Evolutionary conservation across 1,140 invertebrate species (phyloP), one percentile per base, ranked within the genome.

Genomic region (Archivesica marissinica): DNA sequence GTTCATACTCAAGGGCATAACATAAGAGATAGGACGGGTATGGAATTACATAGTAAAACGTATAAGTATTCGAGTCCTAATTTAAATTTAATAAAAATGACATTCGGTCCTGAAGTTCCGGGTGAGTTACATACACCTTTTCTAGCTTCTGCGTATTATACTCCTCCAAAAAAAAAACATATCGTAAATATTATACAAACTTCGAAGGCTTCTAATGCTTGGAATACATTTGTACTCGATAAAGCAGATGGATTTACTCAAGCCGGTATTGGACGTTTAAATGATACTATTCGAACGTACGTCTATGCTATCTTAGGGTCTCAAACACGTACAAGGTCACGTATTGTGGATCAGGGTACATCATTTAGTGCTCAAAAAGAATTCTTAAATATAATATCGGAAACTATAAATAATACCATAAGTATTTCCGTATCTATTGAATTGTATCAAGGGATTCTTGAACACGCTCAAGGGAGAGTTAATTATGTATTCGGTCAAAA

Each of bases 291-390:
- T 38, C 33, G 74, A 41, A 76, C 74, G 0, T 83, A 39, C 52
- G 35, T n/a, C 13, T 75, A 41, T 39, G 59, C 70, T 35, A 61
- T 75, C 39, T 23, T 83, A n/a, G 38, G 56, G 1, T 35, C 81
- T 25, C 70, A 83, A 83, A 64, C 70, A 25, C 70, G 76, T 75
- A 74, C 81, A 17, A 75, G 56, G 50, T 6, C 25, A 59, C 9
- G 44, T 44, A 61, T 83, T 13, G 20, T 74, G 17, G 25, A 39
- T 35, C n/a, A 28, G 38, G 81, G 80, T 30, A 83, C 39, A 9
- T 66, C 50, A 9, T 82, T 82, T 74, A 68, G 75, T 64, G 80
- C 80, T n/a, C 50, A 74, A 30, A 82, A 82, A 74, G 50, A 74
- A 56, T 81, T 72, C n/a, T 4, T 72, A 35, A 23, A 75, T 28